Evolutionary conservation across 30 jellyfish, hydroid and myxozoan species (phyloP), one percentile per base, ranked within the genome.

Genomic region (Pelagia noctiluca): DNA sequence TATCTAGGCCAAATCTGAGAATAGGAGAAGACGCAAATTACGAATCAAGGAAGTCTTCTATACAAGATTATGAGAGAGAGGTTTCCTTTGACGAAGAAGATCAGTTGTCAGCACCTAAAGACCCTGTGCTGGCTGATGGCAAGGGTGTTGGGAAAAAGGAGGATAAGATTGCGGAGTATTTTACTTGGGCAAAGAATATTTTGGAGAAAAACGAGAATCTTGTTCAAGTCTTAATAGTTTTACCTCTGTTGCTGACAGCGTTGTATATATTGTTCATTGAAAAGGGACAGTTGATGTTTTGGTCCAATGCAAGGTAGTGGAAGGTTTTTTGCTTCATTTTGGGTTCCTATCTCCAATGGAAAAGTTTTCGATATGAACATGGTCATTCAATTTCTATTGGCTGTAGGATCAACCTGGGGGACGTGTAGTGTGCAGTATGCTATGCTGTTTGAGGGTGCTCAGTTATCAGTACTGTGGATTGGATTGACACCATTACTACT

Each of bases 191-290:
- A 28, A 63, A 32, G 34, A 73, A 78, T 7, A 13, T 49, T 10
- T 13, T 78, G 25, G 81, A 78, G 18, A 30, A 50, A 35, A 31
- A 81, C 28, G 86, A 81, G 60, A 29, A 23, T 10, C 35, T 66
- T 22, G 35, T 81, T 7, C 86, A 81, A 48, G 67, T 50, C 22
- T 11, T 65, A 34, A 81, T 81, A 8, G 12, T 81, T 2, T 22
- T 81, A 0, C 91, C 91, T 0, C 25, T 81, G 8, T 29, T 81
- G 0, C 35, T 81, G 2, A 81, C 91, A 0, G 76, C 91, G 54
- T 46, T 81, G 73, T 81, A 81, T 81, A 81, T 81, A 0, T 31
- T 81, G 35, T 81, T 66, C 46, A 61, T 81, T 12, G 91, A 81
- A 52, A 32, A 69, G 68, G 85, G 85, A 34, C 75, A 36, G 19